Base-by-base conservation (phyloP, 2,113 vertebrate species). In the Willisornis vidua region DNA sequence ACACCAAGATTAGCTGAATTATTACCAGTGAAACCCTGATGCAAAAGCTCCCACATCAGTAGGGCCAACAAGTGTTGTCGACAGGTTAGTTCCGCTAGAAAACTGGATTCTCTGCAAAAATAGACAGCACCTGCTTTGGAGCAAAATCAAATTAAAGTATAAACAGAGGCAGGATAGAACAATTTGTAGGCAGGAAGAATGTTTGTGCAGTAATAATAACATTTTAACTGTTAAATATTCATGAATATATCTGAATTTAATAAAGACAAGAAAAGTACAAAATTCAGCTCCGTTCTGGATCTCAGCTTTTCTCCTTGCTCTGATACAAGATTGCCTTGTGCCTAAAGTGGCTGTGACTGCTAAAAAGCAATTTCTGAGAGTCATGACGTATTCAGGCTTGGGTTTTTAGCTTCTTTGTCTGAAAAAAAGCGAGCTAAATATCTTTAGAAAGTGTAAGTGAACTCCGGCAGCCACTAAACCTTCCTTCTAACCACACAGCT, bases 201-300 rank as follows among this genome's bases (percentile, higher is more conserved):
- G 9, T 77, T 90, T 90, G 24, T 94, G 52, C 57, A 43, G 33
- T 68, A 90, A 81, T 54, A 86, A 65, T 39, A 90, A 71, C 62
- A 85, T 75, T 80, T 77, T 63, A 87, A 43, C 75, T 84, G 39
- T 68, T 92, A 92, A 80, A 46, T 94, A 93, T 92, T 94, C 22
- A 65, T 93, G n/a, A 90, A 65, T 65, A 43, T n/a, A 65, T 45
- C 45, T 68, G 48, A 88, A 93, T 88, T 84, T 84, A 73, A 80
- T 90, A 79, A 90, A 86, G 73, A 63, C 31, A 35, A 73, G 71
- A 39, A 85, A 88, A 79, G 83, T 68, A 67, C 6, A 81, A 78
- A 54, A 72, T 77, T 77, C 62, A 83, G 46, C 25, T 84, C 54
- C 54, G 68, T 72, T 88, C 55, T 55, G 57, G 45, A 37, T 84